phyloP scores from a whole-genome alignment of 2,113 vertebrate species.

The Podarcis raffonei region DNA sequence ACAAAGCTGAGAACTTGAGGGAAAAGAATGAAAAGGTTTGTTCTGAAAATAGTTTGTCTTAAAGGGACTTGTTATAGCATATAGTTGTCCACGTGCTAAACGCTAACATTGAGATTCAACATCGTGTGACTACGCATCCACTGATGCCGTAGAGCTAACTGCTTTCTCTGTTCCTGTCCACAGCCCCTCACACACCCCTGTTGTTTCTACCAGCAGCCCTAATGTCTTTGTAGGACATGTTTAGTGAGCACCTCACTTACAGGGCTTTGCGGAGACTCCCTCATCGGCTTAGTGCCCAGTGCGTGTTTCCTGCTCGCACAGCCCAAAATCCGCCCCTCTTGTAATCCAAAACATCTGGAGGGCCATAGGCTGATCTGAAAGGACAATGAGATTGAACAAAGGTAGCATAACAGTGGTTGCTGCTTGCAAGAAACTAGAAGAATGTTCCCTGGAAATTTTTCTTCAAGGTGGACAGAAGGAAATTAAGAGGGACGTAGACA shows the following conservation, averaged over 20 bases:
- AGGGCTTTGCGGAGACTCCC: too few relatives aligned
- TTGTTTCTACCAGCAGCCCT: neutral
- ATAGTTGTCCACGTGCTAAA: neutral
- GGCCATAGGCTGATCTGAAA: neutral
- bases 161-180: too few relatives aligned
- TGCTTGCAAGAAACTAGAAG: neutral
- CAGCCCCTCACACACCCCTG: too few relatives aligned
- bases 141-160: too few relatives aligned
- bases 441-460: neutral
- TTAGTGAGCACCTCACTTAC: neutral
- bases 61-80: neutral
- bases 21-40: slow-evolving; percentile 82
- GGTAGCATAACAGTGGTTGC: neutral
- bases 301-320: too few relatives aligned
- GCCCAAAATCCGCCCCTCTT: too few relatives aligned
- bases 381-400: neutral
- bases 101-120: too few relatives aligned
- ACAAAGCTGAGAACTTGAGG: slow-evolving; percentile 80
- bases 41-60: slow-evolving; percentile 9
- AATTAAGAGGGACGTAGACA: neutral
- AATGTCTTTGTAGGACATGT: neutral
- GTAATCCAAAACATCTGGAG: neutral
- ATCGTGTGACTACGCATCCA: too few relatives aligned
- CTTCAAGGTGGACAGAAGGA: neutral
- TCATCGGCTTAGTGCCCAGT: too few relatives aligned